Base-by-base conservation (phyloP, 1,140 invertebrate species). In the Uloborus diversus region DNA sequence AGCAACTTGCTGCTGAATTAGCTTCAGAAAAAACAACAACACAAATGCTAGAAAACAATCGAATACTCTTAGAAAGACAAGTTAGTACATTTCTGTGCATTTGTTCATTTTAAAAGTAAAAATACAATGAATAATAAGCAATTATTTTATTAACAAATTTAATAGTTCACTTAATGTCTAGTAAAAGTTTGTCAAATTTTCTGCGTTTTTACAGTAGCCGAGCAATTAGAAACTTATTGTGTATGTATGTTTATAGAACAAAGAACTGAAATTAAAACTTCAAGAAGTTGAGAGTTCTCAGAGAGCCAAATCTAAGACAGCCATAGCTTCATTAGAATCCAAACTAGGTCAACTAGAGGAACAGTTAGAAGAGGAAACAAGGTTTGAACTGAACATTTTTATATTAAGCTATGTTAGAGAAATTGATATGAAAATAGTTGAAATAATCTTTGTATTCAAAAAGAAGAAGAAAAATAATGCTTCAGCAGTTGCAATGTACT, bases 331-430 rank as follows among this genome's bases (percentile, higher is more conserved):
- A 20, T 90, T 99, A 20, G 97, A 99, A 88, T 91, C 93, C 32
- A 98, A 98, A 88, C 94, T 99, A 65, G 89, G 90, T 70, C 97
- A 97, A 87, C 88, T 99, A 37, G 97, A 99, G 86, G 97, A 99
- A 85, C 96, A 98, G 86, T 88, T 98, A n/a, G 96, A 98, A 85
- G 91, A 91, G 57, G 96, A 98, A 88, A 92, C 93, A 1, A 96
- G 96, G 80, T 81, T 51, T 61, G 25, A 0, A 35, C 17, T 42
- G 9, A 9, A 42, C 17, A 42, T 42, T 42, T 42, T 13, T 42
- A 42, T n/a, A n/a, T n/a, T n/a, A n/a, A n/a, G n/a, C n/a, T n/a
- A n/a, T n/a, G n/a, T n/a, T n/a, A n/a, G n/a, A n/a, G n/a, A n/a
- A n/a, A n/a, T n/a, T n/a, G n/a, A n/a, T n/a, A n/a, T n/a, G n/a